Base-by-base conservation (phyloP, 2,888 invertebrate genomes). In the Aelia acuminata region DNA sequence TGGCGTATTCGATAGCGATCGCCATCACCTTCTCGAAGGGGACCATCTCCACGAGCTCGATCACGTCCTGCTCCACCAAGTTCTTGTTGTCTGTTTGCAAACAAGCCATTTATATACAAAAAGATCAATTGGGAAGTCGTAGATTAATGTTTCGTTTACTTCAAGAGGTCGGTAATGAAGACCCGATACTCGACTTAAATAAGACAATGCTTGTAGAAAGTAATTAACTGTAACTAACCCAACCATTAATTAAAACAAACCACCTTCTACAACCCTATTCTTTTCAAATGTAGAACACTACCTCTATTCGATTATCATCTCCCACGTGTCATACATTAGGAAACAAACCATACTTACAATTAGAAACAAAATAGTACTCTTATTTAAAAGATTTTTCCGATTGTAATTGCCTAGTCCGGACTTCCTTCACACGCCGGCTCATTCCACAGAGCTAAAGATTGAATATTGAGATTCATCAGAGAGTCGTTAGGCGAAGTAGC, bases 1-100 rank as follows among this genome's bases (percentile, higher is more conserved):
- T 88, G 43, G 90, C 90, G 87, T 90, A 90, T 48, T 90, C 90
- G 86, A 90, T 90, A 11, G 90, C 90, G 43, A 90, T 75, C 70
- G 89, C 89, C 47, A 90, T 89, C 47, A 90, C 88, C 84, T 90
- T 88, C 63, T 90, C 90, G 63, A 89, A 90, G 0, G 90, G 90
- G 3, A 90, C 86, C 90, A 90, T 90, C 70, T 90, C 90, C 53
- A 90, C 26, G 48, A 90, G 88, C 57, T 90, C 90, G 35, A 88
- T 88, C 5, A 90, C 87, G 80, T 90, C 90, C 57, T 87, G 89
- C 43, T 90, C 89, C 80, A 80, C 80, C 39, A 43, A 2, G 13
- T 80, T 39, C 22, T 43, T 80, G 80, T 47, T 80, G 22, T 80
- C 80, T 47, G 80, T 0, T 5, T 39, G 39, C 18, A 57, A 57